These are phyloP conservation scores for Mixornis gularis DNA, from an alignment of 2,113 vertebrate genomes.

Conservation along the genomic window DNA sequence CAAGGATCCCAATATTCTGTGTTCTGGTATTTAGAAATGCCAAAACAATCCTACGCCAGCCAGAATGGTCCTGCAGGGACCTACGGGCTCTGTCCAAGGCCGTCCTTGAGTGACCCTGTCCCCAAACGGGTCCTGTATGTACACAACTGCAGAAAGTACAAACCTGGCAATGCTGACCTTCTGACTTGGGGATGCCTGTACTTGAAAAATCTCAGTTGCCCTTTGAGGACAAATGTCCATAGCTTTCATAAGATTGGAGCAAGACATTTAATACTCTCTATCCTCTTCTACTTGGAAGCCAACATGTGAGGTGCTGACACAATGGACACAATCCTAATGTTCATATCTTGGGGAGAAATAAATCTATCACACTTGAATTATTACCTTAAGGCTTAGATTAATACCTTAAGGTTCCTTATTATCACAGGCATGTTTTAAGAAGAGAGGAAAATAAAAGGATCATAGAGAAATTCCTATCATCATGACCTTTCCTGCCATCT, in stretches of 20 bases:
- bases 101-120: background rate
- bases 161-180: background rate
- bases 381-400: background rate
- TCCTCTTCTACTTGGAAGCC: background rate
- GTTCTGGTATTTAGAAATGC: background rate
- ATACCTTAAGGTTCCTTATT: background rate
- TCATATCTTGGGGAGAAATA: fast-evolving
- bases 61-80: background rate
- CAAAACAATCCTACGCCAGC: background rate
- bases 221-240: background rate
- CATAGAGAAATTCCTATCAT: background rate
- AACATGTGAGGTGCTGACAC: background rate
- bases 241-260: background rate
- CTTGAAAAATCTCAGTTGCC: background rate
- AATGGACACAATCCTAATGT: background rate
- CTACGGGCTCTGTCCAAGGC: background rate
- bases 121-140: fast-evolving
- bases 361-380: background rate
- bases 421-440: background rate
- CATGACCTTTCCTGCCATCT: background rate
- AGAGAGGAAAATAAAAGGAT: background rate
- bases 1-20: background rate
- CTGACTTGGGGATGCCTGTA: background rate
- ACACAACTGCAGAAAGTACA: background rate
- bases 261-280: background rate